A percentile compares a stretch with the other conserved stretches of the same genome.
Evolutionary conservation across 1,140 invertebrate species (phyloP).

Genomic region (Antheraea pernyi): DNA sequence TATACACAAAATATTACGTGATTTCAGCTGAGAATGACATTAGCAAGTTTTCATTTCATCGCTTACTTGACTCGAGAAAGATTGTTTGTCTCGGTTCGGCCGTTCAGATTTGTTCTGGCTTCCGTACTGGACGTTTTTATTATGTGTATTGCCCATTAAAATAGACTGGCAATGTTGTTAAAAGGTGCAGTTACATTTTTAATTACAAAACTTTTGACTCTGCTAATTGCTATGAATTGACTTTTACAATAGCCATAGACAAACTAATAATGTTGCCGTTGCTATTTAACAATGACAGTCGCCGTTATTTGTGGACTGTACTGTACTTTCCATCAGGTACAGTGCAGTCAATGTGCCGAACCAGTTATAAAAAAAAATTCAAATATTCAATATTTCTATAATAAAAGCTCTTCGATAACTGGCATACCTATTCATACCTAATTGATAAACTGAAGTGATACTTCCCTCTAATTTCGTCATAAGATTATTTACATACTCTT

Average conservation of each 20-base stretch:
- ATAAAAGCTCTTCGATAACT: no score
- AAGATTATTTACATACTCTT: background rate
- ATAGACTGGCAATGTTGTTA: conserved; percentile 17
- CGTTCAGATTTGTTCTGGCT: conserved; percentile 50
- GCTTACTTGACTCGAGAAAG: conserved; percentile 71
- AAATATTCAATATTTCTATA: no score
- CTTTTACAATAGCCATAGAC: conserved; percentile 43
- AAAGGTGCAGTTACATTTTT: conserved; percentile 5
- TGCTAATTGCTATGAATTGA: conserved; percentile 13
- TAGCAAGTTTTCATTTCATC: conserved; percentile 72
- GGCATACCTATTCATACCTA: no score
- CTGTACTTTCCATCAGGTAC: no score
- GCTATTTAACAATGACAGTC: no score
- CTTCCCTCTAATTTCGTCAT: background rate
- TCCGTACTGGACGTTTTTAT: conserved; percentile 51
- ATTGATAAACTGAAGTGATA: no score
- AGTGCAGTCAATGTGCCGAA: no score
- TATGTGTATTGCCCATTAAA: conserved; percentile 75
- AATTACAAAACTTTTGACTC: background rate
- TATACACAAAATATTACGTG: conserved; percentile 55
- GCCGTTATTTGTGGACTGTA: no score
- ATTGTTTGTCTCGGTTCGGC: conserved; percentile 54
- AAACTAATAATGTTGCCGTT: conserved; percentile 11
- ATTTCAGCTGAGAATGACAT: conserved; percentile 78
- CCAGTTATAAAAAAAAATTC: no score